A percentile compares a stretch with the other conserved stretches of the same genome.
These are phyloP conservation scores for Fulmarus glacialis DNA, from an alignment of 2,113 vertebrate species.

Conservation along the genomic window DNA sequence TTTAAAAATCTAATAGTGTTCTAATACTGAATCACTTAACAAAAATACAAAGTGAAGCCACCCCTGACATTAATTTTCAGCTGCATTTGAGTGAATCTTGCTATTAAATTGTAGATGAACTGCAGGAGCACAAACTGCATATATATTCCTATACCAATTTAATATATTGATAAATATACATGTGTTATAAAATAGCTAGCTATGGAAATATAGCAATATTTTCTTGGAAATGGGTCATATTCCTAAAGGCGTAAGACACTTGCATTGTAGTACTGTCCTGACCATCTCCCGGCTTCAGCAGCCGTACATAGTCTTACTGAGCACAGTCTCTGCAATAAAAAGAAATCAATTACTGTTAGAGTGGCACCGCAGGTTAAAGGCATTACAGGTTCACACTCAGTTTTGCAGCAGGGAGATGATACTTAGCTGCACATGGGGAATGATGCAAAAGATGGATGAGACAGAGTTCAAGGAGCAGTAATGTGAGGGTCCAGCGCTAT, in stretches of 20 bases:
- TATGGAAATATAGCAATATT: background rate
- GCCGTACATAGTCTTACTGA: background rate
- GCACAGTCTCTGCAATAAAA: constrained; percentile 47
- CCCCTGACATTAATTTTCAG: background rate
- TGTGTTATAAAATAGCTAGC: background rate
- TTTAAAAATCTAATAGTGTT: constrained; percentile 42
- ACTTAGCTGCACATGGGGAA: constrained; percentile 66
- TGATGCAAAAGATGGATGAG: constrained; percentile 82
- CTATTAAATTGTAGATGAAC: background rate
- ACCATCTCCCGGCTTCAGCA: background rate
- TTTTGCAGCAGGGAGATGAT: constrained; percentile 67
- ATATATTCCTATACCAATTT: background rate
- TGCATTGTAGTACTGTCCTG: background rate
- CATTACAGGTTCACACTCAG: constrained; percentile 65
- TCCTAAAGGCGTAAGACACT: background rate
- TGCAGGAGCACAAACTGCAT: background rate
- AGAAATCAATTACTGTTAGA: constrained; percentile 79
- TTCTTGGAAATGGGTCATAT: background rate
- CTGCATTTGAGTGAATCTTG: constrained; percentile 1
- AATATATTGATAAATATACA: background rate
- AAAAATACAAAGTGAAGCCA: constrained; percentile 16
- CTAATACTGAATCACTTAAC: constrained; percentile 3
- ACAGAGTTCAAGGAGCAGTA: constrained; percentile 82
- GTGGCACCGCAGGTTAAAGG: constrained; percentile 70
- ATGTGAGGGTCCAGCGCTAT: constrained; percentile 76